Evolutionary conservation across 2,888 invertebrate genomes (phyloP).

Genomic region (Neoaliturus tenellus): DNA sequence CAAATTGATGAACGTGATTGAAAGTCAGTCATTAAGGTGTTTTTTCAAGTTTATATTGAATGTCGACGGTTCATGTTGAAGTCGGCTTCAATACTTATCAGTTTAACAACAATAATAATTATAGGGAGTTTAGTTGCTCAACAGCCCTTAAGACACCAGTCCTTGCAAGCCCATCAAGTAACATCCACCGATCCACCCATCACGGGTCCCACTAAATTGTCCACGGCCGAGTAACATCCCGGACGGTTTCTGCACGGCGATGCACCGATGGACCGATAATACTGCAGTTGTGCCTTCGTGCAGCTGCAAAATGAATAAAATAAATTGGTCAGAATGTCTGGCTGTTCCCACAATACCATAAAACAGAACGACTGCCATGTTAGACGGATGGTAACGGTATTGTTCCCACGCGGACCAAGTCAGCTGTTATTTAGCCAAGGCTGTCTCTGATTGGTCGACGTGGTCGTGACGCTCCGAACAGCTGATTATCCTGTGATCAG

Average conservation of each 20-base stretch:
- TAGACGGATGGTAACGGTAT: constrained; percentile 19
- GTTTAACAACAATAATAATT: no score
- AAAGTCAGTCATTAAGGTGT: no score
- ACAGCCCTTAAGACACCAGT: no score
- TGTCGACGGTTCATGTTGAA: no score
- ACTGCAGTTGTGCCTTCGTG: constrained; percentile 12
- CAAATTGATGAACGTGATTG: no score
- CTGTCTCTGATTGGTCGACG: constrained; percentile 19
- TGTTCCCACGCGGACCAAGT: constrained; percentile 13
- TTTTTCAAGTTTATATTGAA: no score
- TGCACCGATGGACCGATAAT: neutral
- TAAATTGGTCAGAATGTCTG: constrained; percentile 19
- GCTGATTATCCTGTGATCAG: constrained; percentile 9
- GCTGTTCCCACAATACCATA: constrained; percentile 22
- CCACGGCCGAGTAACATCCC: neutral
- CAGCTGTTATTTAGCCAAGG: constrained; percentile 29
- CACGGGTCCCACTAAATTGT: neutral
- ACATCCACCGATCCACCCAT: no score
- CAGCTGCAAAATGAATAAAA: constrained; percentile 8
- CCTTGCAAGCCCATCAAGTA: no score
- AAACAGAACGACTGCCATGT: constrained; percentile 14
- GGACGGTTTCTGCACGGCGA: neutral
- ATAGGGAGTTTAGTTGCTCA: no score
- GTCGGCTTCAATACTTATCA: no score
- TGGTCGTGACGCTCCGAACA: neutral